Evolutionary conservation across 1,140 invertebrate genomes (phyloP).

Genomic region (Grapholita molesta): DNA sequence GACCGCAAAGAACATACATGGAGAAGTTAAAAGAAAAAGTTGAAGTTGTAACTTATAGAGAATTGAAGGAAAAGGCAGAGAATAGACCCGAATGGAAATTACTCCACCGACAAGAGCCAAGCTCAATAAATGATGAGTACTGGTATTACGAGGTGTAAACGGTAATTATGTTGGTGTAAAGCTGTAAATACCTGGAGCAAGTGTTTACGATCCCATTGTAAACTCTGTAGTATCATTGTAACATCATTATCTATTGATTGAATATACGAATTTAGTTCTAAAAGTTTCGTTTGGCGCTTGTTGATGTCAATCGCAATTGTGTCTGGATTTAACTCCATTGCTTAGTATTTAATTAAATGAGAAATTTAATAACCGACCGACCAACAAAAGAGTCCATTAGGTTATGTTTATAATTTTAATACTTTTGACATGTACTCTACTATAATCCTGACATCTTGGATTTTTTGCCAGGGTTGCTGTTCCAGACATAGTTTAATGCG

Average conservation of each 20-base stretch:
- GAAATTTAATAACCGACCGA: not conserved
- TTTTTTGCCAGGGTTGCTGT: not conserved
- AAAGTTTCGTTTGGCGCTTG: slow-evolving; percentile 41
- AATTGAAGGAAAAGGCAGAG: too few species aligned
- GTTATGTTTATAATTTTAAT: not conserved
- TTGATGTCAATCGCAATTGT: slow-evolving; percentile 33
- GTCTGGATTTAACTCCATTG: not conserved
- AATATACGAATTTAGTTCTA: slow-evolving; percentile 38
- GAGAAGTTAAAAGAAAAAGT: too few species aligned
- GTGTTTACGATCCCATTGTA: slow-evolving; percentile 56
- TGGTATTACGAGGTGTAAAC: not conserved
- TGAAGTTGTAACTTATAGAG: too few species aligned
- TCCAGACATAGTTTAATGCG: not conserved
- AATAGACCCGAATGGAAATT: too few species aligned
- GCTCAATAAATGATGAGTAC: too few species aligned
- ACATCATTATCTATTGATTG: slow-evolving; percentile 49
- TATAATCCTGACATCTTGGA: not conserved
- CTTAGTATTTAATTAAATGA: not conserved
- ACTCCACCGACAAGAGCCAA: too few species aligned
- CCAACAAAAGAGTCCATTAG: not conserved
- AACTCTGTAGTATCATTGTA: slow-evolving; percentile 55
- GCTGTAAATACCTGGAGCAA: slow-evolving; percentile 38
- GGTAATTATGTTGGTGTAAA: not conserved
- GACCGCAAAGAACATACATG: too few species aligned
- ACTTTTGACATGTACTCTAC: not conserved